Evolutionary conservation across 2,797 vertebrate species (phyloP).

Genomic region (Pantherophis vulpinus): DNA sequence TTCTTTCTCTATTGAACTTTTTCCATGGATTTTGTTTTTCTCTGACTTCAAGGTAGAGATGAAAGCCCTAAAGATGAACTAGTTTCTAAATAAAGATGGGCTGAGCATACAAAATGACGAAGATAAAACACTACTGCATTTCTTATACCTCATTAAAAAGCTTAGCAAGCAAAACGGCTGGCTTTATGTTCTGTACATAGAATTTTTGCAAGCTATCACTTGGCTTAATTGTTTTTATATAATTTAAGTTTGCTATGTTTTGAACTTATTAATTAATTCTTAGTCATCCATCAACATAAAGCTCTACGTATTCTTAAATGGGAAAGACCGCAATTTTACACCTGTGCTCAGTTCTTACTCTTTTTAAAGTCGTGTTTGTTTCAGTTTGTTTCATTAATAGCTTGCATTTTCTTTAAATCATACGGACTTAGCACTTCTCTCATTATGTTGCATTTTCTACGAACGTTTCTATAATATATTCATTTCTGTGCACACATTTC

Average conservation of each 20-base stretch:
- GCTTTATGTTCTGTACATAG: background rate
- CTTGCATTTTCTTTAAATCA: background rate
- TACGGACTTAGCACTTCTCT: background rate
- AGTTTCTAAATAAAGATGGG: slow-evolving; percentile 12
- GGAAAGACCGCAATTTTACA: background rate
- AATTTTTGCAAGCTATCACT: slow-evolving; percentile 36
- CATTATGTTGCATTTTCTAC: background rate
- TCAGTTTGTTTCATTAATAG: background rate
- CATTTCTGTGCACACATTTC: background rate
- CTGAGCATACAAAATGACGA: slow-evolving; percentile 29
- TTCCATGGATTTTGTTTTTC: slow-evolving; percentile 3
- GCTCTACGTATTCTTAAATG: background rate
- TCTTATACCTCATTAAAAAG: slow-evolving; percentile 33
- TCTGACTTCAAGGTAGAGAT: background rate
- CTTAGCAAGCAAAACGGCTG: slow-evolving; percentile 22
- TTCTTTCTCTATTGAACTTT: background rate
- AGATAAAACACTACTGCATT: slow-evolving; percentile 38
- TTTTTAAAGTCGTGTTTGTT: background rate
- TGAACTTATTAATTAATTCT: slow-evolving; percentile 22
- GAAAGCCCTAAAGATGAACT: background rate
- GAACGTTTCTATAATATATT: background rate
- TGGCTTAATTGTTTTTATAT: slow-evolving; percentile 43
- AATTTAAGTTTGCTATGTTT: slow-evolving; percentile 31
- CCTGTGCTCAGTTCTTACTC: background rate
- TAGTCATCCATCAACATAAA: background rate